Conservation (phyloP, 2,888 invertebrate genomes). For the Coleophora flavipennella region DNA sequence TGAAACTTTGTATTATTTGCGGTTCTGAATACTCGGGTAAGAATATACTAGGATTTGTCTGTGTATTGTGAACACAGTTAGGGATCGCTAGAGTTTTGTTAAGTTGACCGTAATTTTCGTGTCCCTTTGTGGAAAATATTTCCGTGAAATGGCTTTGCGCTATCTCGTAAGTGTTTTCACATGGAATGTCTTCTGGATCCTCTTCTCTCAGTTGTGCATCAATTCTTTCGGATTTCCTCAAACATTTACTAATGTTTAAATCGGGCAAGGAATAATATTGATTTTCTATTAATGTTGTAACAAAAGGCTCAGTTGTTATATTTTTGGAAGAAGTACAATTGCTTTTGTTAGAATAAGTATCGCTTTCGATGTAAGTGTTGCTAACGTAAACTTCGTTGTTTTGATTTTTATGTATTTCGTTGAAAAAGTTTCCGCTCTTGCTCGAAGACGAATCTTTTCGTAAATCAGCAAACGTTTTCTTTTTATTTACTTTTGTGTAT, state of each 20-base stretch:
- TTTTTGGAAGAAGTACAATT: conserved; percentile 57
- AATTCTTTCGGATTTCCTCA: conserved; percentile 80
- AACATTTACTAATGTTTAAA: conserved; percentile 78
- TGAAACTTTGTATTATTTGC: conserved; percentile 47
- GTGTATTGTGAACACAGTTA: conserved; percentile 23
- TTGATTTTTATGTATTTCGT: conserved; percentile 41
- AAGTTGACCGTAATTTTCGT: conserved; percentile 55
- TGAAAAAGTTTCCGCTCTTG: conserved; percentile 48
- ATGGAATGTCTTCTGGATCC: conserved; percentile 55
- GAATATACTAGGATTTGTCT: conserved; percentile 32
- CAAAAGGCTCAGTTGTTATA: conserved; percentile 64
- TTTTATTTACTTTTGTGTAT: conserved; percentile 62
- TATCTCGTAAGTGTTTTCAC: conserved; percentile 60
- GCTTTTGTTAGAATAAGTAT: conserved; percentile 49
- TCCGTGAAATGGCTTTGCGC: conserved; percentile 57
- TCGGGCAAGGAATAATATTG: conserved; percentile 82
- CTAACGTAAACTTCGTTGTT: conserved; percentile 53
- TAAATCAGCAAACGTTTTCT: conserved; percentile 70
- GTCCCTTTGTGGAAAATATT: conserved; percentile 44
- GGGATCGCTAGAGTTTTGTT: conserved; percentile 41
- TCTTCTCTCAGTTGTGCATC: conserved; percentile 77
- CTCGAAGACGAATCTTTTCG: conserved; percentile 46
- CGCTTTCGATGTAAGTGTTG: conserved; percentile 54
- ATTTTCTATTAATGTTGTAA: conserved; percentile 73
- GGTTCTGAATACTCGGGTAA: conserved; percentile 45